Evolutionary conservation across 2,888 invertebrate species (phyloP).

Genomic region (Cistogaster globosa): DNA sequence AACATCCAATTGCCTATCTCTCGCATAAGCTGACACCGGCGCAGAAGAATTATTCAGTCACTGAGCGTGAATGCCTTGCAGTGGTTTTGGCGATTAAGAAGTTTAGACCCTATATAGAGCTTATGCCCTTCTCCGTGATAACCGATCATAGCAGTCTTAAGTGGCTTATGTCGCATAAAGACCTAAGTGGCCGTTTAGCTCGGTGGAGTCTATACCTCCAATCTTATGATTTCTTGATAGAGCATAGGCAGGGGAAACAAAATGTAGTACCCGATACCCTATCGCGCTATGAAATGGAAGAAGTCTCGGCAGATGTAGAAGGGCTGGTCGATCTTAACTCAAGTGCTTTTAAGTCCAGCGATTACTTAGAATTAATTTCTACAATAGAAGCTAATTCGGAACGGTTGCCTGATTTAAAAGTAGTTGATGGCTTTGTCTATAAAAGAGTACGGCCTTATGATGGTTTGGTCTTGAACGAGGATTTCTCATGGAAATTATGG

Average conservation of each 20-base stretch:
- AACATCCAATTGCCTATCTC: constrained; percentile 16
- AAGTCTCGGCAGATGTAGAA: background rate
- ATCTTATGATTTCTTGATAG: background rate
- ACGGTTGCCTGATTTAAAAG: background rate
- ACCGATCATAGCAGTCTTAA: background rate
- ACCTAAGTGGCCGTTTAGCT: background rate
- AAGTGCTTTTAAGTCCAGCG: background rate
- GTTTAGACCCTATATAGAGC: constrained; percentile 5
- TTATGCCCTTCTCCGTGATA: background rate
- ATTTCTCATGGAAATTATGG: too few relatives aligned
- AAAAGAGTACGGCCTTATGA: background rate
- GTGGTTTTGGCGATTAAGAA: background rate
- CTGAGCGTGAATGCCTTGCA: background rate
- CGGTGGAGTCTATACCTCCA: background rate
- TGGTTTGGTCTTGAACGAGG: background rate
- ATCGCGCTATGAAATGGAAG: constrained; percentile 1
- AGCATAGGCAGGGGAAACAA: background rate
- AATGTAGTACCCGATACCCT: constrained; percentile 4
- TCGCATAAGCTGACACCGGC: background rate
- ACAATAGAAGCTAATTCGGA: background rate
- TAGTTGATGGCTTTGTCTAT: constrained; percentile 1
- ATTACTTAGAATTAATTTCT: background rate
- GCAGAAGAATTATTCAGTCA: background rate
- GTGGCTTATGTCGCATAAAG: background rate
- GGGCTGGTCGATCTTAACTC: background rate